Evolutionary conservation across 1,140 invertebrate species (phyloP).

Genomic region (Caenorhabditis tropicalis): DNA sequence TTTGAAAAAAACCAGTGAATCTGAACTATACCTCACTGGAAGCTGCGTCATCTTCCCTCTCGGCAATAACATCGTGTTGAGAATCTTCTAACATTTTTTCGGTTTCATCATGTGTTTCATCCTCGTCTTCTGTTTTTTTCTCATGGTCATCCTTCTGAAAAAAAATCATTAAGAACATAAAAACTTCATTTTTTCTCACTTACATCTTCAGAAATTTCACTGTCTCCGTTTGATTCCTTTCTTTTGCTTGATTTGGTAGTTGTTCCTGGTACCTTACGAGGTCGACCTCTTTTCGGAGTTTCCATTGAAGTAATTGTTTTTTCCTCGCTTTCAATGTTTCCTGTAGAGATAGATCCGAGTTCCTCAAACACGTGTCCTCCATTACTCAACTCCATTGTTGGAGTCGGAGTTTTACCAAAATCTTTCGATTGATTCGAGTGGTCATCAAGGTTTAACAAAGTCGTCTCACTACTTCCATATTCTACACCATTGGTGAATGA

Average conservation of each 20-base stretch:
- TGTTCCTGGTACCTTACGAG: neutral
- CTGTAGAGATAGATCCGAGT: neutral
- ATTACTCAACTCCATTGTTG: neutral
- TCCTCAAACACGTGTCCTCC: constrained; percentile 16
- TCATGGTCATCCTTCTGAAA: constrained; percentile 15
- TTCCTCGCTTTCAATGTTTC: neutral
- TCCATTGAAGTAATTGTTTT: neutral
- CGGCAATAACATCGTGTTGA: neutral
- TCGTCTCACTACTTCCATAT: constrained; percentile 24
- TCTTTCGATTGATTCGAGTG: constrained; percentile 2
- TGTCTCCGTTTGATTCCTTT: neutral
- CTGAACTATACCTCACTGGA: neutral
- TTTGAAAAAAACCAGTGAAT: too few species aligned
- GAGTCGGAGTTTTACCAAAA: neutral
- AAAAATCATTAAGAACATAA: neutral
- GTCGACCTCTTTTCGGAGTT: constrained; percentile 12
- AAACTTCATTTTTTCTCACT: neutral
- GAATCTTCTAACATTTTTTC: neutral
- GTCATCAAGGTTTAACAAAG: constrained; percentile 9
- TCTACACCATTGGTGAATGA: constrained; percentile 8
- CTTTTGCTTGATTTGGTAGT: neutral
- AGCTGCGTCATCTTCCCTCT: constrained; percentile 16
- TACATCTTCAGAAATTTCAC: constrained; percentile 4
- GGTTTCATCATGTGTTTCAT: constrained; percentile 17
- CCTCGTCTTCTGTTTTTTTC: constrained; percentile 29